A percentile compares a stretch with the other conserved stretches of the same genome.
phyloP scores from a whole-genome alignment of 1,140 invertebrate genomes.

The Zaprionus gabonicus region DNA sequence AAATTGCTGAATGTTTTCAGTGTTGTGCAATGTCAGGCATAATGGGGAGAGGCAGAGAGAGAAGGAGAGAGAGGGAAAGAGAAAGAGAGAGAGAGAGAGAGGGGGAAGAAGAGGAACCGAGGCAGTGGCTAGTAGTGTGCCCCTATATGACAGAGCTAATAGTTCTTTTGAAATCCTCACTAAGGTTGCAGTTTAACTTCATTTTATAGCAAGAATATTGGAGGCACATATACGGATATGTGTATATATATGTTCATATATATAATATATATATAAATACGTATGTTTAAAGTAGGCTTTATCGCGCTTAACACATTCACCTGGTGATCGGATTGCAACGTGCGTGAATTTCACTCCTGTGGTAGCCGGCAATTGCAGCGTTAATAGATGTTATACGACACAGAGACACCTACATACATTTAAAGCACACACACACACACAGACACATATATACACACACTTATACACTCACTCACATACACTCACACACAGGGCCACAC shows the following conservation, averaged over 20 bases:
- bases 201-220: too few species aligned
- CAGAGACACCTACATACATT: slow-evolving; percentile 9
- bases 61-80: background rate
- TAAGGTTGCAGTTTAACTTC: too few species aligned
- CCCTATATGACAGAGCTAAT: background rate
- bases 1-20: slow-evolving; percentile 11
- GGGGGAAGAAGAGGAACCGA: background rate
- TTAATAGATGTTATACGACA: slow-evolving; percentile 59
- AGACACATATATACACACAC: background rate
- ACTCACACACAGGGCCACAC: background rate
- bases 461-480: background rate
- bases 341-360: slow-evolving; percentile 18
- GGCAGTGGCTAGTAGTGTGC: background rate
- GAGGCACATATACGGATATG: too few species aligned
- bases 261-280: background rate
- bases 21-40: slow-evolving; percentile 5
- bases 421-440: slow-evolving; percentile 5
- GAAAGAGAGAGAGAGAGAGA: background rate
- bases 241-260: background rate
- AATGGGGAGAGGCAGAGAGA: background rate
- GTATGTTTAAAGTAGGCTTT: slow-evolving; percentile 20
- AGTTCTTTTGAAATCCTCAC: background rate
- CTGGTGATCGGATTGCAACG: background rate
- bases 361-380: slow-evolving; percentile 51
- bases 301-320: slow-evolving; percentile 39